Evolutionary conservation across 1,140 invertebrate species (phyloP).

Genomic region (Cherax destructor): DNA sequence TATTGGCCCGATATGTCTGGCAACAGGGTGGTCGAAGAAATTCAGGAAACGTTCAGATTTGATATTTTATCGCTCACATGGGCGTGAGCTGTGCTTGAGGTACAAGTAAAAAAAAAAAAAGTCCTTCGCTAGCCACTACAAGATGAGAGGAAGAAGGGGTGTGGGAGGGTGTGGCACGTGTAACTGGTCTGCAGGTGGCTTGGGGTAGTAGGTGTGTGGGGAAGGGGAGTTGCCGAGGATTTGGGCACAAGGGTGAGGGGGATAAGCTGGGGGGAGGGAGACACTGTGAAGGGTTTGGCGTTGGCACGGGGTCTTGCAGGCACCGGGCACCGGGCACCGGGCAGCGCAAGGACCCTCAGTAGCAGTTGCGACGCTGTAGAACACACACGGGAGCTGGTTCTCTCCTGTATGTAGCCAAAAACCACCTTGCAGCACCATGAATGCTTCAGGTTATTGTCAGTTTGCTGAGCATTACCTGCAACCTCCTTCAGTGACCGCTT

Average conservation of each 20-base stretch:
- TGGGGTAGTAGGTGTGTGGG: not conserved
- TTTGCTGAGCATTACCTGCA: not conserved
- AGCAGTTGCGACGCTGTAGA: not conserved
- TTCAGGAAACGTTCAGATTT: too few relatives aligned
- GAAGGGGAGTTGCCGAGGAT: not conserved
- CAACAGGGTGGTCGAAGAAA: not conserved
- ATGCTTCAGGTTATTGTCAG: slow-evolving; percentile 29
- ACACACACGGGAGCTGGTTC: slow-evolving; percentile 12
- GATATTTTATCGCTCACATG: too few relatives aligned
- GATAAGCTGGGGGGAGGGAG: not conserved
- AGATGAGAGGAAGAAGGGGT: not conserved
- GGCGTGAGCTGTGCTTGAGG: too few relatives aligned
- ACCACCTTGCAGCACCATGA: slow-evolving; percentile 29
- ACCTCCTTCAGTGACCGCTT: not conserved
- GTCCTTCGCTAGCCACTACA: not conserved
- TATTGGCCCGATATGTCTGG: too few relatives aligned
- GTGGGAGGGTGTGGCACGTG: not conserved
- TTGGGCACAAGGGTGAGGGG: not conserved
- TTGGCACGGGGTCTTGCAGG: not conserved
- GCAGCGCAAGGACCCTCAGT: slow-evolving; percentile 19
- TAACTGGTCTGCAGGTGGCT: not conserved
- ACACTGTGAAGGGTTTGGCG: not conserved
- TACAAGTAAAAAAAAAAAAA: too few relatives aligned
- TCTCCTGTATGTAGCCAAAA: not conserved
- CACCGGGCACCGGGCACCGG: not conserved